phyloP scores from a whole-genome alignment of 1,140 invertebrate genomes.

The Drusus annulatus region DNA sequence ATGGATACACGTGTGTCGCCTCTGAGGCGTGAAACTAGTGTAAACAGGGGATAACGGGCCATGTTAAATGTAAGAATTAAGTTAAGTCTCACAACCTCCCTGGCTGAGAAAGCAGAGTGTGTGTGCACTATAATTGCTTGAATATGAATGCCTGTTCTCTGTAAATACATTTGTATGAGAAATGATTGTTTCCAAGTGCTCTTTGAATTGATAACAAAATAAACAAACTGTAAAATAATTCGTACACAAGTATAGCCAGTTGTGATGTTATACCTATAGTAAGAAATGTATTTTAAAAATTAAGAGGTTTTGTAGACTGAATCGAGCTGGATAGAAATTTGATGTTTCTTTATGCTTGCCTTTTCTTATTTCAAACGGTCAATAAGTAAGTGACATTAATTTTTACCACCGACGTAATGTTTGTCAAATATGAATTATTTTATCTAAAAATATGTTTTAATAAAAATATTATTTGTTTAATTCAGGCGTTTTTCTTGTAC shows the following conservation, averaged over 20 bases:
- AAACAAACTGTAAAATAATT: slow-evolving; percentile 41
- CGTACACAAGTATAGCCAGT: slow-evolving; percentile 42
- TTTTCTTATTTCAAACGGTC: slow-evolving; percentile 44
- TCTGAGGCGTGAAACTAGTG: too few relatives aligned
- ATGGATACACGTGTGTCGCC: too few relatives aligned
- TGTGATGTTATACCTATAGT: slow-evolving; percentile 35
- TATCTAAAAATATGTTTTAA: slow-evolving; percentile 45
- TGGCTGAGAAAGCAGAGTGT: slow-evolving; percentile 15
- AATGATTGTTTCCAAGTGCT: slow-evolving; percentile 49
- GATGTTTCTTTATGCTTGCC: slow-evolving; percentile 46
- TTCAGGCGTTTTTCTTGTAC: slow-evolving; percentile 3
- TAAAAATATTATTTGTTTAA: slow-evolving; percentile 49
- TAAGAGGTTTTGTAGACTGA: slow-evolving; percentile 46
- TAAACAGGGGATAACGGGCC: too few relatives aligned
- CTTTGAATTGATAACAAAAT: slow-evolving; percentile 42
- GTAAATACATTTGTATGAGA: slow-evolving; percentile 50
- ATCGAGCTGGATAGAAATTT: slow-evolving; percentile 40
- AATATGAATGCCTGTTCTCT: slow-evolving; percentile 22
- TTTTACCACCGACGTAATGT: slow-evolving; percentile 45
- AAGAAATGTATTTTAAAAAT: slow-evolving; percentile 44
- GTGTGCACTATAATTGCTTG: slow-evolving; percentile 22
- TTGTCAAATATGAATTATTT: slow-evolving; percentile 44
- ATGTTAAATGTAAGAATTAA: slow-evolving; percentile 20
- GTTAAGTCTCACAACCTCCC: slow-evolving; percentile 11
- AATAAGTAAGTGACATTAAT: slow-evolving; percentile 42